A percentile compares a stretch with the other conserved stretches of the same genome.
Conservation (phyloP, 2,888 invertebrate species). For the Clostera curtula region DNA sequence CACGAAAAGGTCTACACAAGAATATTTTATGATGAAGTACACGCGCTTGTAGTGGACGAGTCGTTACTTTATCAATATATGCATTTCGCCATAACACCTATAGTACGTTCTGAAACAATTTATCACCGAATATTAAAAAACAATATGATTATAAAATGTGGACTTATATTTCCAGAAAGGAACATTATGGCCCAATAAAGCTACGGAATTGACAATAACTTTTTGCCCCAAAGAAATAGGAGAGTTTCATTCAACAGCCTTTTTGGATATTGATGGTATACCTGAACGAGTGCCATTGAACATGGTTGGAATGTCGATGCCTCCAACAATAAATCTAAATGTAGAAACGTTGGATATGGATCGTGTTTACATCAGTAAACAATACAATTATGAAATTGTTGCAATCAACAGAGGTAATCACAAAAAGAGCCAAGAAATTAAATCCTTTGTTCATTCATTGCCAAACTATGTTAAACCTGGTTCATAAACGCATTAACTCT, state of each 20-base stretch:
- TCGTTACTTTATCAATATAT: constrained; percentile 44
- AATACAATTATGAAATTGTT: constrained; percentile 76
- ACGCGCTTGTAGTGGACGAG: constrained; percentile 56
- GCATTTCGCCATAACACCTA: constrained; percentile 70
- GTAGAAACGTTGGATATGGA: constrained; percentile 73
- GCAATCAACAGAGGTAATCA: constrained; percentile 72
- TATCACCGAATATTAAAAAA: not conserved
- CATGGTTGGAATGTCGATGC: constrained; percentile 71
- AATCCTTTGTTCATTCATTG: no score
- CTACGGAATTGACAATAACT: constrained; percentile 64
- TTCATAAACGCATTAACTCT: no score
- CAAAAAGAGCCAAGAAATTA: no score
- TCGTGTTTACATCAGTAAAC: constrained; percentile 72
- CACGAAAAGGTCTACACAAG: constrained; percentile 60
- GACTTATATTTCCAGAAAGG: constrained; percentile 55
- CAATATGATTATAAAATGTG: not conserved
- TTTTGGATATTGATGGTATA: constrained; percentile 76
- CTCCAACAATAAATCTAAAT: constrained; percentile 73
- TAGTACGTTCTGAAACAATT: constrained; percentile 45
- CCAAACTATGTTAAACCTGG: no score
- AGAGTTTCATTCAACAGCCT: constrained; percentile 62
- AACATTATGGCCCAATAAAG: constrained; percentile 74
- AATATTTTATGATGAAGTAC: constrained; percentile 61
- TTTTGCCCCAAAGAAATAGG: constrained; percentile 73
- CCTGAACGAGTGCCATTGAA: constrained; percentile 64